phyloP scores from a whole-genome alignment of 2,113 vertebrate species.

The Tichodroma muraria region DNA sequence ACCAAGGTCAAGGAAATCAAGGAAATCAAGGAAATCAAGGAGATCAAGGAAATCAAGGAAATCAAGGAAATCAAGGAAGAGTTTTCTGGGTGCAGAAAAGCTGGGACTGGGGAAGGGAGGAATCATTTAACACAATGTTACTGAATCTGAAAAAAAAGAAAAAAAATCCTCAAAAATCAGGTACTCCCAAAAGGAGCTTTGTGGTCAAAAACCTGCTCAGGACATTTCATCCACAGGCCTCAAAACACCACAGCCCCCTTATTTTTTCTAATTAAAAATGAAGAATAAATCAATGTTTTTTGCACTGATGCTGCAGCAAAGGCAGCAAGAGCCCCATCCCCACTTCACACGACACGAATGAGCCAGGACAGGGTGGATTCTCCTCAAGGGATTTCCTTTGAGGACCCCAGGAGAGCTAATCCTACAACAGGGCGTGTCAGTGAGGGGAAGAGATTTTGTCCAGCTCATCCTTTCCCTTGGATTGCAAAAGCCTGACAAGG shows the following conservation, averaged over 20 bases:
- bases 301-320: background rate
- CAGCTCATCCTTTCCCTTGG: background rate
- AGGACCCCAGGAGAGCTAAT: background rate
- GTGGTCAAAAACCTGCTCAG: background rate
- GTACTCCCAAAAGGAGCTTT: background rate
- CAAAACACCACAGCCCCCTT: background rate
- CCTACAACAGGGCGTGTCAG: background rate
- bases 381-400: background rate
- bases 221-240: background rate
- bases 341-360: accelerated
- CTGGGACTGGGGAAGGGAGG: background rate
- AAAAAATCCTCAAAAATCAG: background rate
- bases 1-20: background rate
- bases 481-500: background rate
- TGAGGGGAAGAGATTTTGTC: background rate
- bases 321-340: background rate
- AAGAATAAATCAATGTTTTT: background rate
- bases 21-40: too few relatives aligned
- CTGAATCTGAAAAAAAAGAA: background rate
- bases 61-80: background rate
- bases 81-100: background rate
- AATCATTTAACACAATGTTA: background rate
- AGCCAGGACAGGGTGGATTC: background rate
- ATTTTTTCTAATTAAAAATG: background rate
- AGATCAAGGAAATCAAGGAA: background rate